Base-by-base conservation (phyloP, 2,888 invertebrate genomes). In the Sarcophaga rosellei region DNA sequence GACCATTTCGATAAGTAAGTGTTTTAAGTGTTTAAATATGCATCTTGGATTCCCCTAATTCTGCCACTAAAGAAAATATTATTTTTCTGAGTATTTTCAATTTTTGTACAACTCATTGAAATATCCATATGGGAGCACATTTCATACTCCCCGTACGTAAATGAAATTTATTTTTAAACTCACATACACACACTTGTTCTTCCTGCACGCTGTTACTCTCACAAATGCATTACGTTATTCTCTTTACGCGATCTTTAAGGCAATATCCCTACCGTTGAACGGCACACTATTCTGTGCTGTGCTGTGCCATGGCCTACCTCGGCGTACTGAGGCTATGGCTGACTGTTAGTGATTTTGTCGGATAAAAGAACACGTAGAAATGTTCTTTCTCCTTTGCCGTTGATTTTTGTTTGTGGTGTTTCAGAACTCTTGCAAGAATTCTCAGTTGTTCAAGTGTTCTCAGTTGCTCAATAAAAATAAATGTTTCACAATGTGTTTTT, bases 141-240 rank as follows among this genome's bases (percentile, higher is more conserved):
- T 80, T 82, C 79, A 63, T 68, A 74, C 12, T 53, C 17, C 53
- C 66, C 45, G 8, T 35, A 35, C 8, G 35, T 35, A 35, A 59
- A 81, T 76, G 87, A 88, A 75, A 90, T 90, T 90, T 92, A 92
- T 92, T 92, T 92, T 90, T 92, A 91, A 91, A 90, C 90, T 86
- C 89, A 89, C 92, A n/a, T n/a, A 87, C 89, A 89, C 91, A 92
- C 91, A 92, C 92, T 92, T 92, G 91, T 92, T 92, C 91, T 81
- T 84, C n/a, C 76, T 90, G 74, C 11, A 72, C 85, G 75, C 21
- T 35, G 59, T 20, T 47, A 62, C 75, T 80, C 76, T 81, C 79
- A 20, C 15, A n/a, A 79, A 35, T 65, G 76, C 45, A 72, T 70
- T 61, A 72, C 70, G 84, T 82, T 68, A 75, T 74, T 81, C 79